A percentile compares a stretch with the other conserved stretches of the same genome.
Conservation (phyloP, 2,113 vertebrate genomes). For the Stigmatopora argus region DNA sequence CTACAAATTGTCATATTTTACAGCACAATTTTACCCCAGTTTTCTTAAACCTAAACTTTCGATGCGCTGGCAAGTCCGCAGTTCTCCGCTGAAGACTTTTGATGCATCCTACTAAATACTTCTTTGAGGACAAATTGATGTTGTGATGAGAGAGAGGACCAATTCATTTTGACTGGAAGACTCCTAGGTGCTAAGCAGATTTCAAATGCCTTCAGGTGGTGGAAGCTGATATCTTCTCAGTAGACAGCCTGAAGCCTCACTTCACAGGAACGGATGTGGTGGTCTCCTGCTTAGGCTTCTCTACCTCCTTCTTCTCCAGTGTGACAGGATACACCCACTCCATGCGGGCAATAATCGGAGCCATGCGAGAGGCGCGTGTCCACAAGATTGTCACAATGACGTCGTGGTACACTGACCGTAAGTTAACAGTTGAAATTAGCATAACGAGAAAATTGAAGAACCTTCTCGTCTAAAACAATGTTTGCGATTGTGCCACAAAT, state of each 20-base stretch:
- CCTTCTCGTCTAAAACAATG: background rate
- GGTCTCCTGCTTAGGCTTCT: constrained; percentile 76
- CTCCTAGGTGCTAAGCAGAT: too few relatives aligned
- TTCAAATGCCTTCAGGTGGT: constrained; percentile 51
- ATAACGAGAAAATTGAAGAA: background rate
- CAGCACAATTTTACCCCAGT: too few relatives aligned
- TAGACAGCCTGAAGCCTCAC: constrained; percentile 60
- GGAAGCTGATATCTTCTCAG: constrained; percentile 69
- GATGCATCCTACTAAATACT: too few relatives aligned
- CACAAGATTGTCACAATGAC: constrained; percentile 72
- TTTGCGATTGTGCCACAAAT: too few relatives aligned
- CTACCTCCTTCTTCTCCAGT: constrained; percentile 51
- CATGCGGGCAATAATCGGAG: constrained; percentile 54
- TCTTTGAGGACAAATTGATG: too few relatives aligned
- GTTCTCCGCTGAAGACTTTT: too few relatives aligned
- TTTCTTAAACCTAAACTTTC: too few relatives aligned
- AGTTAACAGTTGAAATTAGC: constrained; percentile 32
- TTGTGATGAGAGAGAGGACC: too few relatives aligned
- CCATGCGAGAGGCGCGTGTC: constrained; percentile 67
- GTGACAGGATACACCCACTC: constrained; percentile 72
- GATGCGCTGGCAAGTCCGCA: too few relatives aligned
- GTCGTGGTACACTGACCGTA: constrained; percentile 77
- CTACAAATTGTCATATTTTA: too few relatives aligned
- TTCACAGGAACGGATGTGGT: constrained; percentile 71
- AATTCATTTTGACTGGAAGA: too few relatives aligned